Evolutionary conservation across 2,888 invertebrate species (phyloP), one percentile per base, ranked within the genome.

Genomic region (Trilocha varians): DNA sequence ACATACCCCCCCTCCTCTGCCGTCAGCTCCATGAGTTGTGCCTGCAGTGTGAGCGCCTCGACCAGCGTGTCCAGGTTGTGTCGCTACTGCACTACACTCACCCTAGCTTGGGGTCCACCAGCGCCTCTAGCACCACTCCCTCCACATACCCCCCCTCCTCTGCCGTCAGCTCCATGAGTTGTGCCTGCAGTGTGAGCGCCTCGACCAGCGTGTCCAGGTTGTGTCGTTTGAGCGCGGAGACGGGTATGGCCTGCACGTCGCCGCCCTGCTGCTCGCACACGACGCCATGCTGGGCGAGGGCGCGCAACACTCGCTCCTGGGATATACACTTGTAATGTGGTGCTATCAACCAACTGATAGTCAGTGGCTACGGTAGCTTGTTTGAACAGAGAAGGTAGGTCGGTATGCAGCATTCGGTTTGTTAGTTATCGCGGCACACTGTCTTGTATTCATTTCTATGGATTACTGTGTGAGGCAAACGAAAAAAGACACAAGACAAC

Each of bases 111-210:
- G 70, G 57, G 16, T 80, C 73, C 41, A 79, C 33, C 33, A 89
- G 91, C 1, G 97, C 93, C 76, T 99, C 99, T 0, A 99, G 88
- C 0, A 99, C 91, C 11, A 93, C 90, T 0, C 95, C 99, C 78
- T 99, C 98, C 0, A 95, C 94, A 2, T 89, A 83, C 0, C 98
- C 98, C 0, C 86, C 88, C 0, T 92, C 91, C 74, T 98, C 97
- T 0, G 93, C 94, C 56, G 89, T 90, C 13, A 98, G 78, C n/a
- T 94, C 91, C 90, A 97, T 90, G 0, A 98, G 60, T 65, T 98
- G 97, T 0, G 95, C 93, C 70, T 95, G 94, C 4, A 92, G 78
- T 9, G 90, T 87, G 40, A 99, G 89, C 0, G 96, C 93, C 60
- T 98, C 98, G 38, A 93, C 91, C 40, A 99, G 79, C 1, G 88